Evolutionary conservation across 23 tunicate species (phyloP).

Genomic region (Trididemnum clinides): DNA sequence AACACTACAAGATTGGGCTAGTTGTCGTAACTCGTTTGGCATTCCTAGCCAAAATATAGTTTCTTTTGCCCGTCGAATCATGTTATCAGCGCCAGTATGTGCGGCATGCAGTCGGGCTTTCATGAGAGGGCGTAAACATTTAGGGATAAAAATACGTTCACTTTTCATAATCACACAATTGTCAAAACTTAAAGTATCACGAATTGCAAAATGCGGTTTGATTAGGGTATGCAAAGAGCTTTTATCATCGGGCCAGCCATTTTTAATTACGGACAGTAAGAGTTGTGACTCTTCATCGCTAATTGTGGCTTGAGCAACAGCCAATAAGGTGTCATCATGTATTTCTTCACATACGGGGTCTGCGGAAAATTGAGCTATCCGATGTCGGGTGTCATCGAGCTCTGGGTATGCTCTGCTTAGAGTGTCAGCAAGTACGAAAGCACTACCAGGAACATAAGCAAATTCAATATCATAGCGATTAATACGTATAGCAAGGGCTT

Average conservation of each 20-base stretch:
- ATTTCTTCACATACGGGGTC: neutral
- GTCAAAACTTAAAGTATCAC: conserved; percentile 9
- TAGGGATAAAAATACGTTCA: conserved; percentile 31
- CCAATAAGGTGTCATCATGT: neutral
- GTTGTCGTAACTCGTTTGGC: conserved; percentile 7
- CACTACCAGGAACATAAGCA: conserved; percentile 11
- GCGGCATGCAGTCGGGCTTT: conserved; percentile 23
- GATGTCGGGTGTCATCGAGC: neutral
- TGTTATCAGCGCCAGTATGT: conserved; percentile 16
- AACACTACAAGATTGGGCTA: neutral
- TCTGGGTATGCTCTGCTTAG: conserved; percentile 2
- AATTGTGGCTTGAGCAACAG: conserved; percentile 1
- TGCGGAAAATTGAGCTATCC: neutral
- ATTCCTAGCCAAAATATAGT: conserved; percentile 41
- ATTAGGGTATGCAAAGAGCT: neutral
- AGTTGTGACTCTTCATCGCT: neutral
- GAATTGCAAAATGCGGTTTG: conserved; percentile 10
- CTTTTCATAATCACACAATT: conserved; percentile 28
- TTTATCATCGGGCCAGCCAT: conserved; percentile 20
- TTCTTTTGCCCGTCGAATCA: conserved; percentile 30
- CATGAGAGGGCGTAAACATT: neutral
- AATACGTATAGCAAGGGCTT: conserved; percentile 13
- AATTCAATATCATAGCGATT: conserved; percentile 24
- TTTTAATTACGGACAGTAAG: neutral
- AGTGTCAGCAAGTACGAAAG: conserved; percentile 34